Evolutionary conservation across 1,140 invertebrate genomes (phyloP).

Genomic region (Triops longicaudatus): DNA sequence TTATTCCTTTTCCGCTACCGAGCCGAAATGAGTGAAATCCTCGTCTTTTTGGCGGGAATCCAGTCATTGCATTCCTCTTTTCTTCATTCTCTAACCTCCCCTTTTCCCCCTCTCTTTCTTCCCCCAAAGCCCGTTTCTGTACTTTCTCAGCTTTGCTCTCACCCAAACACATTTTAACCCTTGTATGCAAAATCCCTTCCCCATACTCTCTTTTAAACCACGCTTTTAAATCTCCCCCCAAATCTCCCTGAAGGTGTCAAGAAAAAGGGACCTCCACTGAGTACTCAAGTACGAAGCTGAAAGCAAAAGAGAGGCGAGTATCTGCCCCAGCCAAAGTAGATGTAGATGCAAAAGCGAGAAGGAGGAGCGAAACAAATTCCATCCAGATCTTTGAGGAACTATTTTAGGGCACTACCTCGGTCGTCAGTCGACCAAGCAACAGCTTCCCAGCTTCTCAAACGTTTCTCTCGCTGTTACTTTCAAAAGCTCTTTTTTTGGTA

Average conservation of each 20-base stretch:
- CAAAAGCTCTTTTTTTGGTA: not conserved
- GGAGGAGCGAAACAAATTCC: not conserved
- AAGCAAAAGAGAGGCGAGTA: not conserved
- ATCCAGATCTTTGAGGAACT: constrained; percentile 15
- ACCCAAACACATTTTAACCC: too few relatives aligned
- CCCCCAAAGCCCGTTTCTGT: not conserved
- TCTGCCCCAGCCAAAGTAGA: too few relatives aligned
- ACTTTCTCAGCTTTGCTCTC: not conserved
- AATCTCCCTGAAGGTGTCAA: too few relatives aligned
- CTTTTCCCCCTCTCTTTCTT: not conserved
- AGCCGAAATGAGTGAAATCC: not conserved
- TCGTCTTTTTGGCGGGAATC: not conserved
- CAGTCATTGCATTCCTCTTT: not conserved
- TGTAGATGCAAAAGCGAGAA: not conserved
- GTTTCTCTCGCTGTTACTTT: not conserved
- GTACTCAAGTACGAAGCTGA: not conserved
- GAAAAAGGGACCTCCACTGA: not conserved
- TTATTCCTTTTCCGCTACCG: too few relatives aligned
- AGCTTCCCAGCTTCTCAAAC: constrained; percentile 11
- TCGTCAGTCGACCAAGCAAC: constrained; percentile 14
- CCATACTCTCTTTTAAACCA: not conserved
- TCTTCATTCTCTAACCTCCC: not conserved
- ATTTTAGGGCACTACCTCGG: constrained; percentile 11
- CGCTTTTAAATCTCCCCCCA: not conserved
- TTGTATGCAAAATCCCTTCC: too few relatives aligned